Base-by-base conservation (phyloP, 2,113 vertebrate species). In the Hyla sarda region DNA sequence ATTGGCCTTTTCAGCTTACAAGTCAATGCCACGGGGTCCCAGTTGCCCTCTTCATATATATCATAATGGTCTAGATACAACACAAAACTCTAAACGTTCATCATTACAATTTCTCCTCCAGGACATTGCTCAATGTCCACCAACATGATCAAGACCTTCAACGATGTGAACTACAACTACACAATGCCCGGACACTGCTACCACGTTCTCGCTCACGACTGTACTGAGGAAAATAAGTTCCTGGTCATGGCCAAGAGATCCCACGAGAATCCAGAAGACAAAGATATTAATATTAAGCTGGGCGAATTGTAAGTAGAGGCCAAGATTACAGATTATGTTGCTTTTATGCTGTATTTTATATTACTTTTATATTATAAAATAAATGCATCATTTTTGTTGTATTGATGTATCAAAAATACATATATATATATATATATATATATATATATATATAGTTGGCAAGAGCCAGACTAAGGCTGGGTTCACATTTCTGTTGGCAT, bases 191-290 rank as follows among this genome's bases (percentile, higher is more conserved):
- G 88, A 85, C 92, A 91, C n/a, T 97, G 95, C 89, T 89, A 91
- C 90, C 94, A 97, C 32, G 88, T 97, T 80, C 87, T 97, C 89
- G 91, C 91, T 54, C 94, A 95, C 83, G 96, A 97, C 85, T 95
- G 95, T 69, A 95, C 93, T 23, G 3, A 87, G 48, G 94, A 96
- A 83, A 89, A 94, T 50, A 96, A 96, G 88, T 96, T 96, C 88
- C 82, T 96, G 56, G 92, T 96, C 88, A 90, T 93, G 85, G 76
- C 93, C 81, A 97, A 93, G 92, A 95, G 89, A 86, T 92, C 89
- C 28, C 60, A 87, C 56, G n/a, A 87, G 41, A 69, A 89, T 76
- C 7, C 88, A 77, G 84, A 93, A 13, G 45, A 92, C 30, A 93
- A 82, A 74, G 85, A 89, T 77, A 72, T 96, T 87, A 93, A 86